Conservation (phyloP, 2,113 vertebrate species). For the Scortum barcoo region DNA sequence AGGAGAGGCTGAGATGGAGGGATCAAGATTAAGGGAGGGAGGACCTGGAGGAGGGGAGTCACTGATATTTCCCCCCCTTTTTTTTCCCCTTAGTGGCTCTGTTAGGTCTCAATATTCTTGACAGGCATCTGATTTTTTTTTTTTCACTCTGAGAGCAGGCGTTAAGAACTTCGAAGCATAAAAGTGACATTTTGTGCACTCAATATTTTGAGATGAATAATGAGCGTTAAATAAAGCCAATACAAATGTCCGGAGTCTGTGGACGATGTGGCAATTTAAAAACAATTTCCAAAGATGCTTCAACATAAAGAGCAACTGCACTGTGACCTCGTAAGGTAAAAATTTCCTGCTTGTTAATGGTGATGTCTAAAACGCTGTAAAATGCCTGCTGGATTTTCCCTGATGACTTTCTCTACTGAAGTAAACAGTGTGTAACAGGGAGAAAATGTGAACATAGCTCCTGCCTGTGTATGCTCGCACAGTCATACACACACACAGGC, state of each 20-base stretch:
- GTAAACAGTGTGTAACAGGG: conserved; percentile 28
- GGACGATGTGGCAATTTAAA: neutral
- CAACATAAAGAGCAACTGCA: neutral
- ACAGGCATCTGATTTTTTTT: neutral
- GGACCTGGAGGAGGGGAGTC: conserved; percentile 33
- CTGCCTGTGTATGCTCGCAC: conserved; percentile 51
- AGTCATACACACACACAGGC: conserved; percentile 25
- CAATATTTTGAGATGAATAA: neutral
- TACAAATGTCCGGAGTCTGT: neutral
- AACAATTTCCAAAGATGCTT: neutral
- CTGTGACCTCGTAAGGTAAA: neutral
- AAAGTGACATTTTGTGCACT: neutral
- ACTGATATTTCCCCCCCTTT: conserved; percentile 39
- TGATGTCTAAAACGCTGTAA: conserved; percentile 1
- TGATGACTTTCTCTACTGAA: conserved; percentile 33
- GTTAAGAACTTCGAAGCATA: neutral
- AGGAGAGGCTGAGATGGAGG: conserved; percentile 42
- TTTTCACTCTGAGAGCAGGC: neutral
- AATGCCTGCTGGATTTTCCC: neutral
- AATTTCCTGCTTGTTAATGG: conserved; percentile 14
- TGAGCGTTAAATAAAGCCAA: neutral
- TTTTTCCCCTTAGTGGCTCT: neutral
- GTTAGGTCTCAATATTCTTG: neutral
- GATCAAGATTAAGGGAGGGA: conserved; percentile 35
- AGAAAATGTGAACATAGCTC: conserved; percentile 62